Conservation (phyloP, 2,113 vertebrate species). For the Erpornis zantholeuca region DNA sequence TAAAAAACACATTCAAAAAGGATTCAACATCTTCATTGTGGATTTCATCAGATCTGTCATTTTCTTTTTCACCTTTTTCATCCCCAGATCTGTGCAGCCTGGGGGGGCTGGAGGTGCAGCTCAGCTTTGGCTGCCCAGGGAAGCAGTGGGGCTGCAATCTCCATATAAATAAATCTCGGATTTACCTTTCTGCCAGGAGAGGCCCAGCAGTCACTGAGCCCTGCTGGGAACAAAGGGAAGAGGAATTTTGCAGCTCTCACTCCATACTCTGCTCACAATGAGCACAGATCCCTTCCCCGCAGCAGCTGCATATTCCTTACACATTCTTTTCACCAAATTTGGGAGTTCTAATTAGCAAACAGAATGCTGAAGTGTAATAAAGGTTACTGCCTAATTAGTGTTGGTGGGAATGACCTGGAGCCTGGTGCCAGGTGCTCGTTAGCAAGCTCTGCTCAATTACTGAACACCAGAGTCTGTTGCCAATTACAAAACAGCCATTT, state of each 20-base stretch:
- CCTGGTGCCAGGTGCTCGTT: not conserved
- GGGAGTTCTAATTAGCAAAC: not conserved
- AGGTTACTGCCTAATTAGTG: not conserved
- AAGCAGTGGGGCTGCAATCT: not conserved
- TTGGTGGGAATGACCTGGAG: not conserved
- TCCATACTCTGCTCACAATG: not conserved
- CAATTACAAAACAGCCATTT: not conserved
- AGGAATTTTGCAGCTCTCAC: not conserved
- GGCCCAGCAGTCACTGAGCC: not conserved
- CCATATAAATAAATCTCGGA: not conserved
- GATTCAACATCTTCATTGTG: rapidly evolving
- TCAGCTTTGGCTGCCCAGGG: not conserved
- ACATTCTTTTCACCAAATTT: not conserved
- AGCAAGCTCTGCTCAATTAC: not conserved
- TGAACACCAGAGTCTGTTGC: not conserved
- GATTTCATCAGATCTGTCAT: too few species aligned
- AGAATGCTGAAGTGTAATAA: not conserved
- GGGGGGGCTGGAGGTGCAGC: not conserved
- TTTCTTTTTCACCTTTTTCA: not conserved
- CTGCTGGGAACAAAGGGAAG: not conserved
- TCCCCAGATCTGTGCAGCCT: not conserved
- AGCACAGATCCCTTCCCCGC: not conserved
- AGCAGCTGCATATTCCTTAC: not conserved
- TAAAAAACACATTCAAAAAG: not conserved
- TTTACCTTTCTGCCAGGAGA: not conserved